phyloP scores from a whole-genome alignment of 2,888 invertebrate genomes.

The Apamea anceps region DNA sequence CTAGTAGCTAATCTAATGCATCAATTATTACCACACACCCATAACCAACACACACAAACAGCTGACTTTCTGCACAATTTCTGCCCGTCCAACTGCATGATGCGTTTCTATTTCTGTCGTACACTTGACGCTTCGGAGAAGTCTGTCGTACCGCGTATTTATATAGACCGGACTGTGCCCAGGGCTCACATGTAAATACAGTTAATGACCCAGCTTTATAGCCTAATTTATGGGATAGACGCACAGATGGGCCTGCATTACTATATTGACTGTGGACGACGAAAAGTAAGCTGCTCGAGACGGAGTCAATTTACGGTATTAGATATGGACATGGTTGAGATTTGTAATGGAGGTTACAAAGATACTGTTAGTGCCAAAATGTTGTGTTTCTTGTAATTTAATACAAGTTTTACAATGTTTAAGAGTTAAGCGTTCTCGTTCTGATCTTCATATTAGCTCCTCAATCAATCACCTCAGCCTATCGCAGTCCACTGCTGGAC shows the following conservation, averaged over 20 bases:
- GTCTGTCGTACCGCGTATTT: constrained; percentile 73
- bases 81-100: constrained; percentile 52
- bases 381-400: neutral
- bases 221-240: constrained; percentile 21
- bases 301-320: neutral
- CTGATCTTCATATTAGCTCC: neutral
- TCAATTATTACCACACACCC: neutral
- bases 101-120: constrained; percentile 70
- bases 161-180: constrained; percentile 57
- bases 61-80: constrained; percentile 47
- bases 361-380: neutral
- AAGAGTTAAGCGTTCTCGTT: neutral
- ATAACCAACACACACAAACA: neutral
- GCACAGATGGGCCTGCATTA: neutral
- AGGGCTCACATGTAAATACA: constrained; percentile 59
- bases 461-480: too few relatives aligned
- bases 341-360: constrained; percentile 3
- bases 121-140: constrained; percentile 71
- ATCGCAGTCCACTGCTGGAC: neutral
- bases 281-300: neutral
- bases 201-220: constrained; percentile 46
- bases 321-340: neutral
- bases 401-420: neutral
- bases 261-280: constrained; percentile 17
- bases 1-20: neutral